Evolutionary conservation across 2,888 invertebrate genomes (phyloP), one percentile per base, ranked within the genome.

Genomic region (Acanthopleura granulata): DNA sequence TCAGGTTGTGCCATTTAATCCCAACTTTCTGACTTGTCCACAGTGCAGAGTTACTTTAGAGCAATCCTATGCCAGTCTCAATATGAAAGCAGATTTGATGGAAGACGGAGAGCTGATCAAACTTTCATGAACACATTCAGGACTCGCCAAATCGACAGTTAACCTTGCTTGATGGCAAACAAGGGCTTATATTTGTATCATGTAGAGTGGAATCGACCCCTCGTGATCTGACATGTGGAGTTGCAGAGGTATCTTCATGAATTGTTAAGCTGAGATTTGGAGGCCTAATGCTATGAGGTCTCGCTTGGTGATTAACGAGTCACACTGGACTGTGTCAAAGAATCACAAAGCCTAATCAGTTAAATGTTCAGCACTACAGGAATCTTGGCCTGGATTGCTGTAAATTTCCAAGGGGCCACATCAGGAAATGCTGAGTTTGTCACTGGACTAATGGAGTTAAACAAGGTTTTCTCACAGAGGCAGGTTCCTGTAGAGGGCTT

Each of bases 161-260:
- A 66, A 66, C 66, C 66, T 66, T 27, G 16, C 25, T 66, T 66
- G 29, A 66, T 66, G 66, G 29, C 6, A 27, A 66, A 66, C 29
- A 27, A 66, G 66, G 66, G 66, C 25, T 22, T 66, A 66, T 66
- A 66, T 66, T 66, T 66, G 66, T 66, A 66, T 66, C 27, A 25
- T 16, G 29, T 6, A 27, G 25, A 12, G 66, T 3, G 22, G 16
- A 27, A 27, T 27, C 66, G 25, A 27, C 66, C 57, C 57, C 57
- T n/a, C 57, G 18, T 57, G 57, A 57, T 57, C 57, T 22, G 22
- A 57, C n/a, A 22, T 40, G 57, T 3, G 22, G 57, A 57, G 57
- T 27, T 66, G 66, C 25, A 18, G 66, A 27, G 29, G 29, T 16
- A 22, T 27, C 29, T 27, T 66, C 66, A 66, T 66, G 66, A 66